phyloP scores from a whole-genome alignment of 2,888 invertebrate species.

The Drosophila kuntzei region DNA sequence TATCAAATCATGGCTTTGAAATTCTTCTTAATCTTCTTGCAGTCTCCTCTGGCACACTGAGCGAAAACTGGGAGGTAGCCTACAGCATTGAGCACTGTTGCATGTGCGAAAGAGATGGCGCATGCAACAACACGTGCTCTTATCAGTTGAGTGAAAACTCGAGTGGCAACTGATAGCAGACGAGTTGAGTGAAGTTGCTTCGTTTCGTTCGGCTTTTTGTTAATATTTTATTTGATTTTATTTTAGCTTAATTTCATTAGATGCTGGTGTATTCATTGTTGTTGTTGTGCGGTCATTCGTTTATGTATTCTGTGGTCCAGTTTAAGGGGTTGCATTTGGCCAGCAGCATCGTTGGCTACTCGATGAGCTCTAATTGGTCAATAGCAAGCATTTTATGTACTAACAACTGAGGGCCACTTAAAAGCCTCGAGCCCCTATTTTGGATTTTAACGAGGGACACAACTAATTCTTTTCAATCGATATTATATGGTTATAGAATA shows the following conservation, averaged over 20 bases:
- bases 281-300: conserved; percentile 51
- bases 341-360: conserved; percentile 51
- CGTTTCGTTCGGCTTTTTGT: conserved; percentile 17
- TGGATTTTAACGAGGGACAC: conserved; percentile 5
- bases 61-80: conserved; percentile 4
- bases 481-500: conserved; percentile 24
- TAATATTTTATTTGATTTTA: conserved; percentile 38
- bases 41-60: conserved; percentile 2
- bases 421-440: conserved; percentile 66
- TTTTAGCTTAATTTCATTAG: conserved; percentile 59
- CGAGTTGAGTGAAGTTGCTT: conserved; percentile 37
- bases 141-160: conserved; percentile 69
- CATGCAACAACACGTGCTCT: conserved; percentile 78
- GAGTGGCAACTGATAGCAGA: conserved; percentile 55
- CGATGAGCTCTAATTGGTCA: conserved; percentile 72
- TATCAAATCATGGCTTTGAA: no score
- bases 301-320: conserved; percentile 38
- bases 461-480: conserved; percentile 39
- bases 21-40: background rate
- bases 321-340: conserved; percentile 58
- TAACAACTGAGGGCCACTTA: conserved; percentile 51
- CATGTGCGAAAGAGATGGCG: conserved; percentile 60
- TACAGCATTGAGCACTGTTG: conserved; percentile 4
- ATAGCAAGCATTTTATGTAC: conserved; percentile 50
- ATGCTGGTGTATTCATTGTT: conserved; percentile 64